Conservation (phyloP, 1,140 invertebrate genomes). For the Drosophila dunni region DNA sequence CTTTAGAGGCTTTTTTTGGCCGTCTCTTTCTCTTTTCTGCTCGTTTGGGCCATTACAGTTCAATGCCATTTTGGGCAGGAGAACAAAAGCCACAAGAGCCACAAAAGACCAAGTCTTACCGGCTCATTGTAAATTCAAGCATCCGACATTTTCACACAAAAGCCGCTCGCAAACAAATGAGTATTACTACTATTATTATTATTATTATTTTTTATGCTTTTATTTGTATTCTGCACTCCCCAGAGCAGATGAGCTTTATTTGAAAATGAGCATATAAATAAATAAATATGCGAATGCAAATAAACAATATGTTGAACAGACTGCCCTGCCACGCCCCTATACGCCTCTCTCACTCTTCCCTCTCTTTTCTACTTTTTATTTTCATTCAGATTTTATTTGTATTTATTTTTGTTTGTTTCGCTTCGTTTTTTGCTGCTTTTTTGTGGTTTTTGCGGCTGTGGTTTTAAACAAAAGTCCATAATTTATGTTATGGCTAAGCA, state of each 20-base stretch:
- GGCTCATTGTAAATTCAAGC: constrained; percentile 64
- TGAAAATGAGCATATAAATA: constrained; percentile 69
- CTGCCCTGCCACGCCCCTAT: constrained; percentile 18
- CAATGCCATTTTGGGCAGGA: constrained; percentile 62
- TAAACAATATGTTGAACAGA: constrained; percentile 23
- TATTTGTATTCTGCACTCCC: constrained; percentile 8
- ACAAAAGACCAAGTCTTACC: constrained; percentile 26
- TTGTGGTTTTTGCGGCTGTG: constrained; percentile 50
- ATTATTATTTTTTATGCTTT: constrained; percentile 6
- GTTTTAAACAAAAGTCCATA: constrained; percentile 80
- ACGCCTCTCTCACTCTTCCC: background rate
- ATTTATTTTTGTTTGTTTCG: constrained; percentile 15
- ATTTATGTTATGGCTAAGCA: constrained; percentile 77
- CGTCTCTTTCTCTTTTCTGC: constrained; percentile 35
- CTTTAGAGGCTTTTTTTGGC: constrained; percentile 14
- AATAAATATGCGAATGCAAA: constrained; percentile 46
- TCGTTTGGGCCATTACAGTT: constrained; percentile 68
- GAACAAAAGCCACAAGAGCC: constrained; percentile 28
- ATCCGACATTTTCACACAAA: constrained; percentile 68
- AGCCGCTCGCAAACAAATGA: constrained; percentile 60
- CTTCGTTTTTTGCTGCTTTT: background rate
- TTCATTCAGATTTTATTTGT: constrained; percentile 42
- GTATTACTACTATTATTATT: constrained; percentile 37
- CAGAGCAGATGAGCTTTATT: constrained; percentile 63
- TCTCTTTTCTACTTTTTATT: constrained; percentile 19